Base-by-base conservation (phyloP, 2,113 vertebrate genomes). In the Tonatia bakeri region DNA sequence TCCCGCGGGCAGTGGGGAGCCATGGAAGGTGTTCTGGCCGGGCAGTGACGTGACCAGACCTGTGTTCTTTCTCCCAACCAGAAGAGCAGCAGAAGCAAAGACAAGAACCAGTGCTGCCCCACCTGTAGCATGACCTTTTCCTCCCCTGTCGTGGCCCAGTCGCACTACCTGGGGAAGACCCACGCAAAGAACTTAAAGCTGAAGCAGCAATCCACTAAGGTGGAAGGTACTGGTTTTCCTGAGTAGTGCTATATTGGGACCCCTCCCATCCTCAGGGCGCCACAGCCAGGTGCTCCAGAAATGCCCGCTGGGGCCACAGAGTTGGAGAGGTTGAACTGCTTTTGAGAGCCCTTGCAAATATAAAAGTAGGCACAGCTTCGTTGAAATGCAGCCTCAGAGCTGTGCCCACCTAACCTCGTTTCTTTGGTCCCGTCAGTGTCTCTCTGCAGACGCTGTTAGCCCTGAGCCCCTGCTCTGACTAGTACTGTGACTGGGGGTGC, bases 81-180 rank as follows among this genome's bases (percentile, higher is more conserved):
- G 90, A 98, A 98, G 93, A 98, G 98, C 97, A 99, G 98, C 81
- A 98, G 98, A 10, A 99, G 99, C 90, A 98, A 98, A 43, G 99
- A 99, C 97, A 98, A 99, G 94, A 98, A 98, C 97, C 99, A 99
- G 98, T 99, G 98, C 89, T 99, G 99, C 98, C 98, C 98, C 81
- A 96, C 99, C 91, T 99, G 99, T 98, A 99, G 99, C 98, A 99
- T 99, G 99, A 99, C 99, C 87, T 99, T 99, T 98, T 99, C 99
- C 15, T 99, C 99, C 56, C 98, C 99, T 0, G 99, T 99, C 0
- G 99, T 99, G 98, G 99, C 99, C 20, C 98, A 99, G 31, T 99
- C 99, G 70, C 99, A 99, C 97, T 99, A 99, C 98, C 96, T 99
- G 98, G 99, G 99, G 95, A 99, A 99, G 98, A 99, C 99, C 96